Percentiles rank a stretch among this genome's conserved stretches.
Conservation (phyloP, 1,140 invertebrate species). For the Microplitis mediator region DNA sequence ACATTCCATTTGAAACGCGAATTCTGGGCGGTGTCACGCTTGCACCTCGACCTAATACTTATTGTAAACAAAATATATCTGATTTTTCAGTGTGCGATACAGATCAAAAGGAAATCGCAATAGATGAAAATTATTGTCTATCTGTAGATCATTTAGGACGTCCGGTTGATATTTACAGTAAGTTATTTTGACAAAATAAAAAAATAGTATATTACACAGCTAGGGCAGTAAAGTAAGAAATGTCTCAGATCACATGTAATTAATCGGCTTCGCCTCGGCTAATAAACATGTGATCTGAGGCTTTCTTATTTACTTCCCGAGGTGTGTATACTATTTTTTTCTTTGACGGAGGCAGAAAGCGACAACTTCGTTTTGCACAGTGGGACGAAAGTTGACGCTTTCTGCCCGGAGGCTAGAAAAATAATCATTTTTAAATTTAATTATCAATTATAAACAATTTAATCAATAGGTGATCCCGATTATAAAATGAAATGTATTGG, state of each 20-base stretch:
- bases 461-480: constrained; percentile 82
- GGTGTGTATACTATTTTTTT: no score
- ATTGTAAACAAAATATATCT: constrained; percentile 92
- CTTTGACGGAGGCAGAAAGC: no score
- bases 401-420: no score
- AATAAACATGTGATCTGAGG: no score
- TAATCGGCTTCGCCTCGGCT: no score
- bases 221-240: no score
- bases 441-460: constrained; percentile 1
- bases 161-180: constrained; percentile 92
- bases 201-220: no score
- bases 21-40: constrained; percentile 93
- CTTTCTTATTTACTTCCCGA: no score
- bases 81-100: constrained; percentile 93
- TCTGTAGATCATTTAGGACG: constrained; percentile 93
- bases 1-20: constrained; percentile 87
- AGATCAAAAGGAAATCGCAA: constrained; percentile 90
- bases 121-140: constrained; percentile 94
- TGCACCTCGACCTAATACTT: constrained; percentile 88
- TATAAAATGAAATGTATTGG: constrained; percentile 97
- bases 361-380: no score
- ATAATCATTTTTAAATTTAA: constrained; percentile 9
- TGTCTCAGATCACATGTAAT: no score
- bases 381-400: no score
- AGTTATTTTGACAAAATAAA: constrained; percentile 25